Evolutionary conservation across 1,140 invertebrate species (phyloP).

Genomic region (Littorina saxatilis): DNA sequence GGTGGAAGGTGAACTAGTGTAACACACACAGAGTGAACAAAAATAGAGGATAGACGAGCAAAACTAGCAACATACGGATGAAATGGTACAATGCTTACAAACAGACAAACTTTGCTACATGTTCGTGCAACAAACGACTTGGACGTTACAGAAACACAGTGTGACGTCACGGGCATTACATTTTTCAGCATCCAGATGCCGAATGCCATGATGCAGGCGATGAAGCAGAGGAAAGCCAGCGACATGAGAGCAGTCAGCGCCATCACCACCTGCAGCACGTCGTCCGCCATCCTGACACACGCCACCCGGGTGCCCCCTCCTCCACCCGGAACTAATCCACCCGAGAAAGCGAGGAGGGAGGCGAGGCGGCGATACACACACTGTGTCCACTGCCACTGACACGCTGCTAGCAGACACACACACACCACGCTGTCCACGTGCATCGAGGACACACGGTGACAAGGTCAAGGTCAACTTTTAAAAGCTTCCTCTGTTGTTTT

Average conservation of each 20-base stretch:
- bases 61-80: too few relatives aligned
- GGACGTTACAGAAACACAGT: too few relatives aligned
- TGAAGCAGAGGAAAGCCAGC: slow-evolving; percentile 66
- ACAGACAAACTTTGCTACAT: too few relatives aligned
- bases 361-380: not conserved
- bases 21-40: too few relatives aligned
- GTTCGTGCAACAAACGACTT: too few relatives aligned
- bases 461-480: too few relatives aligned
- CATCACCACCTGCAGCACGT: slow-evolving; percentile 61
- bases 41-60: too few relatives aligned
- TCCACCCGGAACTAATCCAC: too few relatives aligned
- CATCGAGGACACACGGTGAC: not conserved
- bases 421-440: not conserved
- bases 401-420: not conserved
- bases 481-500: too few relatives aligned
- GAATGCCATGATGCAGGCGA: slow-evolving; percentile 62
- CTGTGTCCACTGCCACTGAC: slow-evolving; percentile 5
- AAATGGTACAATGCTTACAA: too few relatives aligned
- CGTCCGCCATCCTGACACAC: slow-evolving; percentile 46
- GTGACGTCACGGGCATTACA: slow-evolving; percentile 55
- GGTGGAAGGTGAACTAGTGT: too few relatives aligned
- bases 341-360: not conserved
- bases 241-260: slow-evolving; percentile 60
- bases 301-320: too few relatives aligned
- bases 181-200: slow-evolving; percentile 69